phyloP scores from a whole-genome alignment of 1,140 invertebrate genomes.

The Orchesella cincta region DNA sequence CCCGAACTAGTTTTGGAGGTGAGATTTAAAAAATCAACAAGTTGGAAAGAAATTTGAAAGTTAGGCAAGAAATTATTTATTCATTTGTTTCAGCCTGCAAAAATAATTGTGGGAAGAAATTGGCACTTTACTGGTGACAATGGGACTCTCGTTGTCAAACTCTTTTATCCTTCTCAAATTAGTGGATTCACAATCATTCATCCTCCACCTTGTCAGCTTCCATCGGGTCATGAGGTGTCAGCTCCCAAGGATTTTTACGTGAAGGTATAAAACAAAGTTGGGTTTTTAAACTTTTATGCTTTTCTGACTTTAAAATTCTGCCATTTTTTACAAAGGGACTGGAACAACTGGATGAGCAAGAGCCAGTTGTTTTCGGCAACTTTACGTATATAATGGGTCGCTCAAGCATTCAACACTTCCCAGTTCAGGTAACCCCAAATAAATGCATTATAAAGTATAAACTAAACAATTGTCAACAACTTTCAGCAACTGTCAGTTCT shows the following conservation, averaged over 20 bases:
- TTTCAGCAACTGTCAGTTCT: not conserved
- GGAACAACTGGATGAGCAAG: not conserved
- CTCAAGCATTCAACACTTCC: not conserved
- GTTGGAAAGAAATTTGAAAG: not conserved
- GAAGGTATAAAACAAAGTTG: not conserved
- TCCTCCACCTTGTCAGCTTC: not conserved
- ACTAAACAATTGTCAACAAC: not conserved
- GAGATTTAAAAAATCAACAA: not conserved
- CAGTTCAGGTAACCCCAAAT: not conserved
- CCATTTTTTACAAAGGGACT: not conserved
- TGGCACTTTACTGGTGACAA: not conserved
- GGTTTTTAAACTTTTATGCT: not conserved
- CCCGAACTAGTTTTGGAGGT: not conserved
- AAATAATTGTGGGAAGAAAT: not conserved
- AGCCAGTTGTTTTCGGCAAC: not conserved
- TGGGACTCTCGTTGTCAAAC: slow-evolving; percentile 4
- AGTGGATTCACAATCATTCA: slow-evolving; percentile 11
- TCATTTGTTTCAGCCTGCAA: not conserved
- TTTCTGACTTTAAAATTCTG: not conserved
- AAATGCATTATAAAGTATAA: not conserved
- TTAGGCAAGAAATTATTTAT: not conserved
- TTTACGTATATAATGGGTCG: not conserved
- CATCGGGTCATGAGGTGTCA: not conserved
- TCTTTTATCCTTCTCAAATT: not conserved
- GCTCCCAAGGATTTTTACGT: slow-evolving; percentile 15